Percentiles rank a stretch among this genome's conserved stretches.
Conservation (phyloP, 2,113 vertebrate genomes). For the Leiothrix lutea region DNA sequence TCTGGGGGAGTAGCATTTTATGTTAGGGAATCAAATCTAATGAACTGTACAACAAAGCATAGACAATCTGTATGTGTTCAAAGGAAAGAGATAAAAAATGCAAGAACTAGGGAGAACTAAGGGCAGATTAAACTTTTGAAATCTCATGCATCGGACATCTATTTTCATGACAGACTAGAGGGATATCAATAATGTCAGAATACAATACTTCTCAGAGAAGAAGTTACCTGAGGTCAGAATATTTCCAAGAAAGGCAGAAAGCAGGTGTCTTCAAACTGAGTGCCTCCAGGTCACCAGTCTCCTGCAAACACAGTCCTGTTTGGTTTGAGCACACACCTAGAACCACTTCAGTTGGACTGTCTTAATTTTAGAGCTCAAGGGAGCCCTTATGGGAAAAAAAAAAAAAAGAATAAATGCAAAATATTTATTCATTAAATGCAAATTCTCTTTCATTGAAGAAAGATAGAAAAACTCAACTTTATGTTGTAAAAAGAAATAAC, state of each 20-base stretch:
- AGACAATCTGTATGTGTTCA: fast-evolving
- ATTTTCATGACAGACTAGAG: background rate
- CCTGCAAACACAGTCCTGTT: background rate
- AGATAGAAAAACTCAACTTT: background rate
- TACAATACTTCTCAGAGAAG: background rate
- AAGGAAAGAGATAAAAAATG: background rate
- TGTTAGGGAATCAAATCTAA: background rate
- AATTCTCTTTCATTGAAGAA: conserved; percentile 29
- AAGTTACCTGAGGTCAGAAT: background rate
- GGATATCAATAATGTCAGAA: background rate
- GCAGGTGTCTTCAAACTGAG: background rate
- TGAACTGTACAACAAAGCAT: background rate
- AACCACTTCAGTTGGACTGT: background rate
- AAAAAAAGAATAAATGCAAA: background rate
- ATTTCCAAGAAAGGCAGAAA: background rate
- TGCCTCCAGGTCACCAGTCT: background rate
- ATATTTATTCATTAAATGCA: background rate
- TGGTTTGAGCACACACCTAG: background rate
- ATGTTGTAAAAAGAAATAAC: background rate
- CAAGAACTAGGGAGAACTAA: background rate
- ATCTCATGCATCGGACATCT: background rate
- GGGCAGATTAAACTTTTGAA: background rate
- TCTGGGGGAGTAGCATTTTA: background rate
- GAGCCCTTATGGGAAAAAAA: background rate
- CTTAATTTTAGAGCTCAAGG: background rate